Evolutionary conservation across 2,888 invertebrate species (phyloP), one percentile per base, ranked within the genome.

Genomic region (Hyposoter didymator): DNA sequence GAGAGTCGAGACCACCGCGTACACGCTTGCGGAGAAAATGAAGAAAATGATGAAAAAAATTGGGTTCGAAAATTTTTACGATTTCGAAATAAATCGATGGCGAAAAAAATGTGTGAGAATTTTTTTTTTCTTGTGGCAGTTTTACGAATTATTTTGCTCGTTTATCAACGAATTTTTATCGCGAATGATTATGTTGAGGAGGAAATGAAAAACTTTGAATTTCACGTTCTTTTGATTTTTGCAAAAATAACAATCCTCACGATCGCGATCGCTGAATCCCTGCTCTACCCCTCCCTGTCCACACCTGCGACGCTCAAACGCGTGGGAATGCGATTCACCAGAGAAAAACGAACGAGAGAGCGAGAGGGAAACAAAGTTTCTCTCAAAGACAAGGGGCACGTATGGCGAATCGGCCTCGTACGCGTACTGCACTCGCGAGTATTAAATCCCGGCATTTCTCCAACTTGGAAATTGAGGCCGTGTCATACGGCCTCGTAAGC

Each of bases 1-100:
- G 90, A 90, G 90, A 90, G 91, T 90, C 88, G 84, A 62, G 32
- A 45, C 28, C 28, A n/a, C 28, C 28, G 22, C 32, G 4, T 14
- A 55, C 22, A 55, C 22, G n/a, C 35, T 4, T 10, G 0, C 8
- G 19, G 28, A 22, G 35, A 55, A 22, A 39, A 43, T 28, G 6
- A 62, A 19, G 64, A 76, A 76, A 47, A 49, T 10, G 0, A 35
- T 79, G n/a, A n/a, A 4, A 19, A 52, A 28, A 19, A 28, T 55
- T 73, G 7, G 0, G 10, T 39, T 39, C 10, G 39, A 12, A 22
- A 62, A 62, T 22, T 62, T 39, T 39, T 8, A 39, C 39, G 10
- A 10, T 39, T 39, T 39, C 10, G 7, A 10, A 39, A 5, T n/a
- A 39, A 10, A 39, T 35, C 6, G 28, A 6, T 35, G 35, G 4